Evolutionary conservation across 1,140 invertebrate species (phyloP).

Genomic region (Pogonognathellus flavescens): DNA sequence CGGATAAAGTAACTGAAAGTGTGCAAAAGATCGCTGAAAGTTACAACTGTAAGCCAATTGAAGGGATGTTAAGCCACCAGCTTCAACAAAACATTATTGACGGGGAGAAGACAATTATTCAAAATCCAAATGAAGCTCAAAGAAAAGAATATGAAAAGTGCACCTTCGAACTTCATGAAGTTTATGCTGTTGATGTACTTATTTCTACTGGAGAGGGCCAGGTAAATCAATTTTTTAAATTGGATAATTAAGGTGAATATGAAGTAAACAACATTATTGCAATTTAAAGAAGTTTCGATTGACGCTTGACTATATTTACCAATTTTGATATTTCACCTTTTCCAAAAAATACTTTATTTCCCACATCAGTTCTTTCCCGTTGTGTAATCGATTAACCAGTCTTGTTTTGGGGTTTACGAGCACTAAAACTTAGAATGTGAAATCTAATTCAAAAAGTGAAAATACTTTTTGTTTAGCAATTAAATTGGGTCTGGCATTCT

Average conservation of each 20-base stretch:
- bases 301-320: background rate
- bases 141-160: conserved; percentile 98
- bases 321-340: background rate
- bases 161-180: conserved; percentile 96
- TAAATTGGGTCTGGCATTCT: too few relatives aligned
- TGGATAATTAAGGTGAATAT: background rate
- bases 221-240: conserved; percentile 68
- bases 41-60: conserved; percentile 97
- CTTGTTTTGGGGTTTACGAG: too few relatives aligned
- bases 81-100: conserved; percentile 97
- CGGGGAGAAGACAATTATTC: conserved; percentile 98
- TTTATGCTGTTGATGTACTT: conserved; percentile 98
- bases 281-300: background rate
- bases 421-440: too few relatives aligned
- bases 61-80: conserved; percentile 99
- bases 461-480: too few relatives aligned
- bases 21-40: conserved; percentile 93
- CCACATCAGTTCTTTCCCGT: too few relatives aligned
- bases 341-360: too few relatives aligned
- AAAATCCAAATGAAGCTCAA: conserved; percentile 97
- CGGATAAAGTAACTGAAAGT: conserved; percentile 91
- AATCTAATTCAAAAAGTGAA: too few relatives aligned
- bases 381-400: too few relatives aligned
- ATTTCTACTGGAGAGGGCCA: conserved; percentile 93
- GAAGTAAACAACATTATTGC: too few relatives aligned